Base-by-base conservation (phyloP, 2,888 invertebrate genomes). In the Pseudococcus jackbeardsleyi region DNA sequence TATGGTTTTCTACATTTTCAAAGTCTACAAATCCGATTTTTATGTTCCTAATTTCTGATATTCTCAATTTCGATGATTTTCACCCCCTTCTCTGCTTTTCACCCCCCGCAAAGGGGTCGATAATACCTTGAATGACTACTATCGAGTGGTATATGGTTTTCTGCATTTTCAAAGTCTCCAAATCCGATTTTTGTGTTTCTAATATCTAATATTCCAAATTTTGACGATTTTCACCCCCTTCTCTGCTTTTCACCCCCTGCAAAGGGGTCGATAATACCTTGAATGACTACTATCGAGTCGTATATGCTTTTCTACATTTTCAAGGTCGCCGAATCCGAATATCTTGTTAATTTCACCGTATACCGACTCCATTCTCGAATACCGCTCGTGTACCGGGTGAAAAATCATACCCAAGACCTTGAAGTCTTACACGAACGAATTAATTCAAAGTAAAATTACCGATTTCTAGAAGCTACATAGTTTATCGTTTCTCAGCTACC, bases 131-230 rank as follows among this genome's bases (percentile, higher is more conserved):
- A 7, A 19, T 12, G 46, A 46, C 19, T 82, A 82, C 26, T 46
- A 82, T 82, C 79, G 79, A 17, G 79, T 82, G 11, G 46, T 46
- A 82, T 82, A 82, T 82, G n/a, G 79, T 19, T 82, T 46, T n/a
- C 26, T 46, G 46, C 11, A 15, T 79, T 79, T 79, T 79, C 79
- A 42, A 42, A 42, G 79, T 19, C 46, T 8, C 42, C 9, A 42
- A 79, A n/a, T 79, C 7, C 42, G 79, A 79, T 33, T 33, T 33
- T 33, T 3, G 3, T 33, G 1, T 33, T 2, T 33, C 26, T 33
- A 33, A 33, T 33, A 1, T 33, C 26, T 33, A 1, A n/a, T 33
- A 33, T 33, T 59, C 11, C 6, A 9, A 50, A 33, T 33, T 33
- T 33, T 19, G 19, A 2, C 19, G 59, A 59, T 59, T 19, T 19